Conservation (phyloP, 2,113 vertebrate species). For the Scortum barcoo region DNA sequence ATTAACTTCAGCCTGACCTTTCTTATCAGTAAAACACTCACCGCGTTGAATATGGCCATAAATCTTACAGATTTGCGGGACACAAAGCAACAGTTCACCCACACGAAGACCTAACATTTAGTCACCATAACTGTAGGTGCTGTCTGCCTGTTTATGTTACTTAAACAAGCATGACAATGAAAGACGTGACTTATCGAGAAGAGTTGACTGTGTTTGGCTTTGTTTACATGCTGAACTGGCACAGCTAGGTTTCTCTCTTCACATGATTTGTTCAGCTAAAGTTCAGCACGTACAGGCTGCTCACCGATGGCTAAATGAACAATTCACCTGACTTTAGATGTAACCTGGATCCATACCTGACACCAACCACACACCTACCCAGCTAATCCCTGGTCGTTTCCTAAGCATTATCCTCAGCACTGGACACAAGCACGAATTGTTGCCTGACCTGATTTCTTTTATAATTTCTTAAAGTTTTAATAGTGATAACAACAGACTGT, state of each 20-base stretch:
- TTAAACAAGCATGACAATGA: neutral
- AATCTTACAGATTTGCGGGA: neutral
- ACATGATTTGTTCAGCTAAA: too few species aligned
- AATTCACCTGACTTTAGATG: neutral
- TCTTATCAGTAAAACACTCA: neutral
- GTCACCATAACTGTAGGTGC: neutral
- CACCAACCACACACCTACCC: slow-evolving; percentile 9
- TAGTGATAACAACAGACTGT: neutral
- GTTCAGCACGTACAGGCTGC: neutral
- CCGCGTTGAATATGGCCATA: neutral
- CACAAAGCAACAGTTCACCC: neutral
- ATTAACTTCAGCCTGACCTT: neutral
- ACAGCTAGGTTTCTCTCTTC: too few species aligned
- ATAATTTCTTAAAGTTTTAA: neutral
- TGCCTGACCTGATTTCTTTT: neutral
- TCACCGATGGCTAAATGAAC: neutral
- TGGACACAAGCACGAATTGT: neutral
- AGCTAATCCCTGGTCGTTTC: slow-evolving; percentile 62
- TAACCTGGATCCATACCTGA: slow-evolving; percentile 3
- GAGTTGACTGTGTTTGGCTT: neutral
- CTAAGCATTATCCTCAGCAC: slow-evolving; percentile 10
- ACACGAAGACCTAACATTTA: neutral
- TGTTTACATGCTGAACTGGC: slow-evolving; percentile 27
- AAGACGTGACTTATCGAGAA: neutral
- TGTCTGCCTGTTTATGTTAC: neutral